Conservation (phyloP, 2,113 vertebrate genomes). For the Hyla sarda region DNA sequence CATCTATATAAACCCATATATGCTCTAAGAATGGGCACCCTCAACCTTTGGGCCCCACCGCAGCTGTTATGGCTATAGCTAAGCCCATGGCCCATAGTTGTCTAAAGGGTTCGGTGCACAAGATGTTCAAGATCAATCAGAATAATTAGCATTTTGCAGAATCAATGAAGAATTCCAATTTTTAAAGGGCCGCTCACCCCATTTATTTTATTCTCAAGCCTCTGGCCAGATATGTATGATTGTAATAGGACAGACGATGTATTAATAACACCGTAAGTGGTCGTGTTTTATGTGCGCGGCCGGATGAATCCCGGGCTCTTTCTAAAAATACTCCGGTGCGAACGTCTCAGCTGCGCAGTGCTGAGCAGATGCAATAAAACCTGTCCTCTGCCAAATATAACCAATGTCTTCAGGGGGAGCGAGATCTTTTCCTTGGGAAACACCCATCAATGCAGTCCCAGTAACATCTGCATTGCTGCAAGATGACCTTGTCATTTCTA, state of each 20-base stretch:
- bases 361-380: constrained; percentile 25
- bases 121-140: neutral
- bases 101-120: neutral
- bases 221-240: neutral
- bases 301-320: neutral
- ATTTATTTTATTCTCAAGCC: neutral
- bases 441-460: constrained; percentile 35
- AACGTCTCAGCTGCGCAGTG: neutral
- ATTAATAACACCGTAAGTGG: neutral
- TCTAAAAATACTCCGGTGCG: constrained; percentile 6
- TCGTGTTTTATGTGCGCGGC: neutral
- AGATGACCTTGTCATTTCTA: constrained; percentile 49
- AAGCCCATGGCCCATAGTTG: no score
- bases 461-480: constrained; percentile 51
- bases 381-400: constrained; percentile 27
- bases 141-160: neutral
- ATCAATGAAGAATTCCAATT: neutral
- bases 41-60: no score
- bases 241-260: neutral
- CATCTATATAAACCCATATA: no score
- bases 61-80: no score
- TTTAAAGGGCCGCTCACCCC: neutral
- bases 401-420: constrained; percentile 25
- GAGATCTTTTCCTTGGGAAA: constrained; percentile 11
- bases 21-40: no score